Evolutionary conservation across 2,113 vertebrate genomes (phyloP).

Genomic region (Salvelinus sp.): DNA sequence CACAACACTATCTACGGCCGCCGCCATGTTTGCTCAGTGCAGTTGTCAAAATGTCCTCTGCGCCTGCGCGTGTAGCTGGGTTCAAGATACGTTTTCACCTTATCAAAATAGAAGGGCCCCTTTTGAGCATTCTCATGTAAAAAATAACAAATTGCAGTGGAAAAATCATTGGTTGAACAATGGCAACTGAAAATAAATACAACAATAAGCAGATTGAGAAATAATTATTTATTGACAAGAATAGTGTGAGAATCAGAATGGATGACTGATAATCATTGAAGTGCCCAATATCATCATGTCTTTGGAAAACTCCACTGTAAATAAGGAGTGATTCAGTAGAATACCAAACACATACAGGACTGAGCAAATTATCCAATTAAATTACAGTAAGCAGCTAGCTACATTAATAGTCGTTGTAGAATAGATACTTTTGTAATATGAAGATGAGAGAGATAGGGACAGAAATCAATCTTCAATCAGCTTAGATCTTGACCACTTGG

Average conservation of each 20-base stretch:
- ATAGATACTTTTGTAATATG: not conserved
- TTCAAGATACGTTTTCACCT: not conserved
- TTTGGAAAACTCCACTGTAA: not conserved
- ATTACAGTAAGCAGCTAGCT: not conserved
- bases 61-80: conserved; percentile 46
- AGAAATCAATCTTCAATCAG: too few species aligned
- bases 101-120: not conserved
- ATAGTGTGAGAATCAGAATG: too few species aligned
- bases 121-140: not conserved
- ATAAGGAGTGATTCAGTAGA: not conserved
- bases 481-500: conserved; percentile 88
- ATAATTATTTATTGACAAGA: not conserved
- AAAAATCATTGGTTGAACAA: not conserved
- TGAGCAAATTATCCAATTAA: not conserved
- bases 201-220: not conserved
- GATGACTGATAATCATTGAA: too few species aligned
- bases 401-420: not conserved
- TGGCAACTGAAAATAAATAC: not conserved
- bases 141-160: not conserved
- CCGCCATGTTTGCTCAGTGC: conserved; percentile 87
- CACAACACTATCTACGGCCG: conserved; percentile 92
- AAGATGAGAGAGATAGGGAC: too few species aligned
- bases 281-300: not conserved
- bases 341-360: not conserved
- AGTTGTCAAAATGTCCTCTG: conserved; percentile 57